Evolutionary conservation across 2,113 vertebrate genomes (phyloP), one percentile per base, ranked within the genome.

Genomic region (Ariopsis seemanni): DNA sequence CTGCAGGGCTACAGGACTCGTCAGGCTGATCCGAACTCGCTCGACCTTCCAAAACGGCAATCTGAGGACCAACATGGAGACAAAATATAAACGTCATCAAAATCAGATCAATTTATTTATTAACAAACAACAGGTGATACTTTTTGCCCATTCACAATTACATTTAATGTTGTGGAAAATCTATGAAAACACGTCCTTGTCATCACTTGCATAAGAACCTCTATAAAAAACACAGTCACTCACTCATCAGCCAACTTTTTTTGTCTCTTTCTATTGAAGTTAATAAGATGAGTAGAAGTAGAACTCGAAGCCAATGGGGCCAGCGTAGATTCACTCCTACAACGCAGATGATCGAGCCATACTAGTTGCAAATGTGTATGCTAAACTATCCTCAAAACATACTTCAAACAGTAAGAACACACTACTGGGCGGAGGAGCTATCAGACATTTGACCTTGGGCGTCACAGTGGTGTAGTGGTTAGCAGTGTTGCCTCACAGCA

Each of bases 31-130:
- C 84, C 25, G 48, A 85, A 72, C 50, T 27, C 52, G 91, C 90
- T 77, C 86, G 91, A 17, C 87, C 58, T 82, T 92, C 91, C 42
- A 92, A 88, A 88, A 89, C 89, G 27, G 89, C 82, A 2, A 93
- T 90, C 94, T 95, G 91, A 86, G 83, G 89, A 81, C 77, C 86
- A 87, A 74, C 0, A 55, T 10, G 25, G 18, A 75, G 8, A n/a
- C 5, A n/a, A 77, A 77, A 53, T 77, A 11, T 14, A 25, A 52
- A 48, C 0, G 25, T 4, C 1, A 53, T 11, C 52, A 10, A 18
- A 3, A 72, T 69, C 34, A 72, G 48, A 50, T 52, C 20, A 0
- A 53, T 25, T 11, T 15, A 12, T 77, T 48, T 42, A 18, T 42
- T 42, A 72, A 72, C 20, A 18, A 34, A 18, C 5, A 72, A 18